A percentile compares a stretch with the other conserved stretches of the same genome.
Conservation (phyloP, 2,113 vertebrate genomes). For the Seriola dumerili region DNA sequence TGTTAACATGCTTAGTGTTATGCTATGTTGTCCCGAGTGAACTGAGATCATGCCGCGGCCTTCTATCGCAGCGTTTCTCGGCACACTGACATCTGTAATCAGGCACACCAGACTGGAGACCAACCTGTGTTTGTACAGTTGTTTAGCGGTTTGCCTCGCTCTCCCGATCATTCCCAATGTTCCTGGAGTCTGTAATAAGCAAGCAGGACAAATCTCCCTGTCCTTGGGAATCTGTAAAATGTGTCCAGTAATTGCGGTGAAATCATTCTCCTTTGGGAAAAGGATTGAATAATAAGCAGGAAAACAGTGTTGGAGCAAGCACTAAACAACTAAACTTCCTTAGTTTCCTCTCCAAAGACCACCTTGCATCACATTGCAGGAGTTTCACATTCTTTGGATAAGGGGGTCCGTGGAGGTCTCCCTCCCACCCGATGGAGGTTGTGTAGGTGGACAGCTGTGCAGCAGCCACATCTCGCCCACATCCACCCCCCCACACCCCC, state of each 20-base stretch:
- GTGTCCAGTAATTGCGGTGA: conserved; percentile 60
- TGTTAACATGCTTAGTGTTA: conserved; percentile 7
- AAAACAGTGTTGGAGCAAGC: conserved; percentile 17
- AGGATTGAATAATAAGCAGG: conserved; percentile 61
- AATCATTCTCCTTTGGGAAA: conserved; percentile 40
- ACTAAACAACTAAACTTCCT: conserved; percentile 41
- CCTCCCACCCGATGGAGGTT: conserved; percentile 37
- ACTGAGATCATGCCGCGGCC: conserved; percentile 48
- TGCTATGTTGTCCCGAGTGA: conserved; percentile 12
- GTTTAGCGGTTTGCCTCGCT: conserved; percentile 65
- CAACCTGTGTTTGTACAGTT: conserved; percentile 77
- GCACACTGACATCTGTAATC: conserved; percentile 70
- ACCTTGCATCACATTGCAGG: conserved; percentile 40
- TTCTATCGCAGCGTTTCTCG: conserved; percentile 57
- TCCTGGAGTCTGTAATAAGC: conserved; percentile 69
- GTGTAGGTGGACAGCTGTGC: conserved; percentile 74
- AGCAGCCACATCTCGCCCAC: conserved; percentile 29
- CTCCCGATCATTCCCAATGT: conserved; percentile 37
- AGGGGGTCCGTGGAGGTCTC: conserved; percentile 23
- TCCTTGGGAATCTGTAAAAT: conserved; percentile 57
- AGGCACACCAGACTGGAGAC: conserved; percentile 54
- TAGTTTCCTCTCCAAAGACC: conserved; percentile 58
- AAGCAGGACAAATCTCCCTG: conserved; percentile 41
- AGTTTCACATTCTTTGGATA: conserved; percentile 29
- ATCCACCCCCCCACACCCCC: not conserved